Evolutionary conservation across 64 coral and sea anemone species (phyloP).

Genomic region (Pocillopora verrucosa): DNA sequence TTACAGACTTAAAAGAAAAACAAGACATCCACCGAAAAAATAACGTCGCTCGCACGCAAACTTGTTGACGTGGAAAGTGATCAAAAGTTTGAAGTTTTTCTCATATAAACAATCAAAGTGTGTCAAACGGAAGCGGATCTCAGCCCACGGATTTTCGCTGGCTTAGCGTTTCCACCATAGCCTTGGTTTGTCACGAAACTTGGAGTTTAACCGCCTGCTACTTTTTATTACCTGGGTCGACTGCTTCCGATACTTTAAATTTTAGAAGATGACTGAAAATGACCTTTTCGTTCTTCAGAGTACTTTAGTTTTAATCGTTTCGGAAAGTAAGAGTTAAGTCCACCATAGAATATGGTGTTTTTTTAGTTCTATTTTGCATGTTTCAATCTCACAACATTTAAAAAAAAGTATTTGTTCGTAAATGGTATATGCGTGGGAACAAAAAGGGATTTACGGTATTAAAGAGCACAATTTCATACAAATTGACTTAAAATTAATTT

Average conservation of each 20-base stretch:
- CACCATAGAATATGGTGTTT: too few species aligned
- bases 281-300: not conserved
- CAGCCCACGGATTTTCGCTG: not conserved
- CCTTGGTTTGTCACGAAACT: not conserved
- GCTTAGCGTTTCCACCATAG: not conserved
- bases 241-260: too few species aligned
- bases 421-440: not conserved
- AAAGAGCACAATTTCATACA: not conserved
- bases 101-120: not conserved
- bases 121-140: conserved; percentile 7
- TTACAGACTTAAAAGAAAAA: conserved; percentile 24
- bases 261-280: not conserved
- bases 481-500: not conserved
- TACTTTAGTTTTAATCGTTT: conserved; percentile 14
- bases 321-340: too few species aligned
- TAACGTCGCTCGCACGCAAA: conserved; percentile 23
- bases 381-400: too few species aligned
- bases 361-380: too few species aligned
- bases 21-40: conserved; percentile 25
- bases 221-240: not conserved
- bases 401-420: not conserved
- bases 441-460: not conserved
- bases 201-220: not conserved
- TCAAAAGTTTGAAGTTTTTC: not conserved
- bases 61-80: conserved; percentile 9